phyloP scores from a whole-genome alignment of 1,140 invertebrate genomes.

The Acyrthosiphon pisum region DNA sequence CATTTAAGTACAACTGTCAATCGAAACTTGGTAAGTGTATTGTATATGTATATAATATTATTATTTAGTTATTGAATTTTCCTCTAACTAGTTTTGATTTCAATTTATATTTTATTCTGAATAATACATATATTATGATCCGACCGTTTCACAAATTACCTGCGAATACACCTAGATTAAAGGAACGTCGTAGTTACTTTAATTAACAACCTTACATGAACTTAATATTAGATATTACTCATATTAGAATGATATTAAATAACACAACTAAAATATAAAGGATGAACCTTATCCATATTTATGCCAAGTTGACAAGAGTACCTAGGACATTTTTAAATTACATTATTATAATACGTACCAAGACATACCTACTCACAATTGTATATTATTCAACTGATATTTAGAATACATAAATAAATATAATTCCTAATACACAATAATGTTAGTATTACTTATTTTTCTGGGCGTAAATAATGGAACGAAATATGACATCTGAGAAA shows the following conservation, averaged over 20 bases:
- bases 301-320: background rate
- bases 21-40: background rate
- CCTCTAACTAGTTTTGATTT: background rate
- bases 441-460: background rate
- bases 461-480: background rate
- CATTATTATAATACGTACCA: background rate
- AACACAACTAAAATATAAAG: background rate
- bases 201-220: background rate
- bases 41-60: too few relatives aligned
- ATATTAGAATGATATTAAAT: background rate
- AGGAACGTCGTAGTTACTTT: background rate
- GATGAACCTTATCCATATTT: background rate
- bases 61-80: background rate
- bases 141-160: background rate
- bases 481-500: background rate
- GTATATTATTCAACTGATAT: background rate
- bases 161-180: background rate
- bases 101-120: background rate
- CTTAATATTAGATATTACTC: background rate
- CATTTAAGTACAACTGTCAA: background rate
- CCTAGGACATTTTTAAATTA: background rate
- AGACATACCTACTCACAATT: background rate
- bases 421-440: background rate
- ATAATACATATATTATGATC: background rate
- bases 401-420: slow-evolving; percentile 5